Conservation (phyloP, 2,888 invertebrate species). For the Eustalomyia histrio region DNA sequence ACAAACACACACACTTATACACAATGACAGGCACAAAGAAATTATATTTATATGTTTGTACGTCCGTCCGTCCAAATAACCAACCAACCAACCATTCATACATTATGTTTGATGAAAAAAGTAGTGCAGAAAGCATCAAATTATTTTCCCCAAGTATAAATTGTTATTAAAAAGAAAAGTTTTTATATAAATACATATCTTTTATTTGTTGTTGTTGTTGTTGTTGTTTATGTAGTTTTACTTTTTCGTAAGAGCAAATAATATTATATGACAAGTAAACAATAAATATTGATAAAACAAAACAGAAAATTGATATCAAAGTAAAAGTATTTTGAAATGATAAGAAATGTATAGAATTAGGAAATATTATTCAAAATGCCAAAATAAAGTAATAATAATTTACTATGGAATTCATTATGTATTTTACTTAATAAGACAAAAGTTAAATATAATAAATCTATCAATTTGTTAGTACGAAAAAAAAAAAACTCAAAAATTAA, state of each 20-base stretch:
- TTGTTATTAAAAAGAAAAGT: conserved; percentile 48
- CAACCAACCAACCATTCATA: no score
- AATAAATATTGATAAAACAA: conserved; percentile 63
- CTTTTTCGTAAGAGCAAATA: conserved; percentile 42
- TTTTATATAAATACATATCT: conserved; percentile 1
- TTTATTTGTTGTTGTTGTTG: conserved; percentile 46
- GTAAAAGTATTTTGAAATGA: conserved; percentile 12
- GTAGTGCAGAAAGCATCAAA: conserved; percentile 52
- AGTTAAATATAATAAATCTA: no score
- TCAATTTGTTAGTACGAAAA: no score
- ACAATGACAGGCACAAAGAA: conserved; percentile 26
- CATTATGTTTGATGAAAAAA: no score
- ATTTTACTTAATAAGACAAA: no score
- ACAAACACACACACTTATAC: conserved; percentile 8
- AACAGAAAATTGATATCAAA: conserved; percentile 42
- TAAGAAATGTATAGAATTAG: neutral
- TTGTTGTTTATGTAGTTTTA: conserved; percentile 51
- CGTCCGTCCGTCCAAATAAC: neutral
- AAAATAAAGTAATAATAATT: no score
- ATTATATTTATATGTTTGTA: conserved; percentile 13
- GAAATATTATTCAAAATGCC: no score
- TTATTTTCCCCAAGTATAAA: conserved; percentile 31
- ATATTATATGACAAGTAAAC: conserved; percentile 58
- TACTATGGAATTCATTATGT: no score
- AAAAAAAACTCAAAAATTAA: no score